A percentile compares a stretch with the other conserved stretches of the same genome.
These are phyloP conservation scores for Pogonognathellus flavescens DNA, from an alignment of 1,140 invertebrate genomes.

Conservation along the genomic window DNA sequence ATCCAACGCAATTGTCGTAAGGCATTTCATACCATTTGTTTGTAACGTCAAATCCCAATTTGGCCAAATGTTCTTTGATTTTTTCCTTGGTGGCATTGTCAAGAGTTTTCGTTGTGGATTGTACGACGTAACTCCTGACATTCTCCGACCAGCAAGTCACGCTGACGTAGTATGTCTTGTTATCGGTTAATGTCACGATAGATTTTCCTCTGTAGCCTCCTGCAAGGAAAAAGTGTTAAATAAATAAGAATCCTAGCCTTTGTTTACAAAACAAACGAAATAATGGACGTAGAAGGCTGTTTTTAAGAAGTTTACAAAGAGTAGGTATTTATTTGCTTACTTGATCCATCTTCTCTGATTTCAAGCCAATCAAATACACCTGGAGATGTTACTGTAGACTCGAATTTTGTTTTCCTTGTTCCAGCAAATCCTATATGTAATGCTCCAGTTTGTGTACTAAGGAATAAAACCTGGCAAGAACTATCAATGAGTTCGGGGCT, in stretches of 20 bases:
- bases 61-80: conserved; percentile 27
- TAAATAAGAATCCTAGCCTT: neutral
- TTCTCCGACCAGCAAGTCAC: conserved; percentile 19
- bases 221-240: neutral
- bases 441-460: neutral
- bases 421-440: neutral
- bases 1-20: neutral
- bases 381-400: neutral
- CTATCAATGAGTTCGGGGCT: conserved; percentile 7
- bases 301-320: too few relatives aligned
- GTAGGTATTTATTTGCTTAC: neutral
- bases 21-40: conserved; percentile 2
- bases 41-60: neutral
- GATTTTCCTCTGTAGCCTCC: conserved; percentile 4
- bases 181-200: conserved; percentile 3
- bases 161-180: conserved; percentile 13
- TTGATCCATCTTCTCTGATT: neutral
- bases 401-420: conserved; percentile 12
- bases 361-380: conserved; percentile 21
- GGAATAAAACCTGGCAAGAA: conserved; percentile 4
- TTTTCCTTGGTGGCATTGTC: neutral
- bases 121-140: neutral
- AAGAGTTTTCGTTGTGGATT: conserved; percentile 7
- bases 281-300: neutral
- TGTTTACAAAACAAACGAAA: neutral